These are phyloP conservation scores for Eilema depressum DNA, from an alignment of 2,888 invertebrate species.

Conservation along the genomic window DNA sequence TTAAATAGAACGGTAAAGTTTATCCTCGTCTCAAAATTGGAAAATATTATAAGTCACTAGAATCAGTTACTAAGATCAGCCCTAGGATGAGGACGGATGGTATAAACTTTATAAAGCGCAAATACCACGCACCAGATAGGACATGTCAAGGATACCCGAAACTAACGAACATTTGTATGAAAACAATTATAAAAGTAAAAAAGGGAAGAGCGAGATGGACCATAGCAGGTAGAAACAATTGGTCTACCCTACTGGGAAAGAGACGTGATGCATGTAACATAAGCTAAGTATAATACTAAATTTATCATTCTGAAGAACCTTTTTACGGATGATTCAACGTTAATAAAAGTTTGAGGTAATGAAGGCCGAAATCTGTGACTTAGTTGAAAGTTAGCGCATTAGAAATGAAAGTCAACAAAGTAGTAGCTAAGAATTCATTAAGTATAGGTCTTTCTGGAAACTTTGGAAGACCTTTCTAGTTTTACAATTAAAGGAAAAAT, in stretches of 20 bases:
- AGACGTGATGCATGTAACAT: too few relatives aligned
- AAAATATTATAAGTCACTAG: background rate
- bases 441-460: background rate
- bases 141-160: too few relatives aligned
- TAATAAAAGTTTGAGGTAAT: slow-evolving; percentile 6
- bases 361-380: background rate
- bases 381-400: background rate
- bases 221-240: too few relatives aligned
- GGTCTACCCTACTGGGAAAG: too few relatives aligned
- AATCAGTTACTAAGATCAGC: too few relatives aligned
- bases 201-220: too few relatives aligned
- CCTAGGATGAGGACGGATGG: background rate
- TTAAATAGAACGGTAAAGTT: too few relatives aligned
- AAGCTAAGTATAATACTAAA: background rate
- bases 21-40: too few relatives aligned
- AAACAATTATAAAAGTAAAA: too few relatives aligned
- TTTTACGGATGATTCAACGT: background rate
- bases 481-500: background rate
- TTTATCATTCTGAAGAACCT: background rate
- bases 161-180: too few relatives aligned
- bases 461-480: background rate
- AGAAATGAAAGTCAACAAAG: background rate
- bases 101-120: slow-evolving; percentile 10
- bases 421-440: slow-evolving; percentile 7
- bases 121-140: too few relatives aligned